Evolutionary conservation across 1,140 invertebrate genomes (phyloP), one percentile per base, ranked within the genome.

Genomic region (Sycophaga agraensis): DNA sequence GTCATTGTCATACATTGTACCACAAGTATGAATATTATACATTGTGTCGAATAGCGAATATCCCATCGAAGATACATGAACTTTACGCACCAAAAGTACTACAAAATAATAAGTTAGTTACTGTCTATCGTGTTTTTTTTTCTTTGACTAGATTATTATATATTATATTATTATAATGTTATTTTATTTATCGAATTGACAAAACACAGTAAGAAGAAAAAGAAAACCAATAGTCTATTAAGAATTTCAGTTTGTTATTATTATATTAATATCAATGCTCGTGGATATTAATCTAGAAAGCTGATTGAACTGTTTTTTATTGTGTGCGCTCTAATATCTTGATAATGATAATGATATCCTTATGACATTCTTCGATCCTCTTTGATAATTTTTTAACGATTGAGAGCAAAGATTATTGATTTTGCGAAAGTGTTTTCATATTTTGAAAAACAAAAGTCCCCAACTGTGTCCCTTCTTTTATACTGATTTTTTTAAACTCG

Each of bases 401-500:
- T n/a, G 12, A 35, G 37, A 21, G 16, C 35, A 39, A 48, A 54
- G 4, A 39, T 28, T 39, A 31, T 14, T 45, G 8, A 31, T 63
- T 56, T 62, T 40, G 11, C 5, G 17, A 53, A 19, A 22, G 42
- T 26, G 1, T 45, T 19, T 31, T 43, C 8, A 21, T 55, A 4
- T 26, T 48, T 35, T 35, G 5, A 0, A 48, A 37, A 48, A 21
- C 11, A 34, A 34, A 2, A 6, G 21, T 2, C 16, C 14, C 17
- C 9, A 5, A 45, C 4, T 8, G 14, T 55, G 17, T 17, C 22
- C 28, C 53, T 45, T 34, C 31, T 51, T 51, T 56, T 58, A 28
- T 58, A 58, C 55, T 37, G 22, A 39, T 64, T 55, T 57, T 65
- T 57, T 63, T 63, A 45, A 67, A 56, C 51, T 56, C 37, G 69